Base-by-base conservation (phyloP, 2,797 vertebrate genomes). In the Ateles fusciceps region DNA sequence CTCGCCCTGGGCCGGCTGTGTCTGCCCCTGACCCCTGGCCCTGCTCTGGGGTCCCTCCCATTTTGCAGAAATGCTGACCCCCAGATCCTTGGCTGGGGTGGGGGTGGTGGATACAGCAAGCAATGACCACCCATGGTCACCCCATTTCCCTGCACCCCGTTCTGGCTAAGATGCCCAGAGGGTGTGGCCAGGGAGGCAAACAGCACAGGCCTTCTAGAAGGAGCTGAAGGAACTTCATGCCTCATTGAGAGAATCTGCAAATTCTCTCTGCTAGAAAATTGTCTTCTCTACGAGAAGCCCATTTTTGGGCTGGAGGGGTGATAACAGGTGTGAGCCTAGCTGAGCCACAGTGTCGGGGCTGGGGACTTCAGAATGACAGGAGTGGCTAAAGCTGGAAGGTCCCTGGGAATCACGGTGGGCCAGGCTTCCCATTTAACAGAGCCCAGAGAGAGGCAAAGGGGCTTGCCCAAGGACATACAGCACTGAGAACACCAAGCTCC, bases 401-500 rank as follows among this genome's bases (percentile, higher is more conserved):
- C 28, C 17, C 44, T 3, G 21, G 30, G n/a, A 15, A 33, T 36
- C 86, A 5, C 14, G 0, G 55, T 7, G 50, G 44, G 33, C 14
- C 9, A 15, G 48, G 0, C 39, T 75, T 64, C 44, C 17, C 4
- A 1, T 36, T n/a, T 42, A 28, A 3, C 2, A 7, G 57, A 52
- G 92, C 44, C 72, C 95, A 86, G 92, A 78, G 92, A 78, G 92
- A 68, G 22, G 52, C 14, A 5, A 24, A 28, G 44, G 30, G 44
- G 17, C 50, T 75, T 4, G 4, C 17, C 46, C 5, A 3, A 39
- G 11, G 74, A 39, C 57, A 39, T 83, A 39, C 44, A 10, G 85
- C n/a, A n/a, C 1, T 0, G 13, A 44, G 15, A 17, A 42, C 0
- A 7, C 3, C 12, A 14, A 33, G 46, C 2, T 1, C 14, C 36